Evolutionary conservation across 2,113 vertebrate genomes (phyloP).

Genomic region (Indicator indicator): DNA sequence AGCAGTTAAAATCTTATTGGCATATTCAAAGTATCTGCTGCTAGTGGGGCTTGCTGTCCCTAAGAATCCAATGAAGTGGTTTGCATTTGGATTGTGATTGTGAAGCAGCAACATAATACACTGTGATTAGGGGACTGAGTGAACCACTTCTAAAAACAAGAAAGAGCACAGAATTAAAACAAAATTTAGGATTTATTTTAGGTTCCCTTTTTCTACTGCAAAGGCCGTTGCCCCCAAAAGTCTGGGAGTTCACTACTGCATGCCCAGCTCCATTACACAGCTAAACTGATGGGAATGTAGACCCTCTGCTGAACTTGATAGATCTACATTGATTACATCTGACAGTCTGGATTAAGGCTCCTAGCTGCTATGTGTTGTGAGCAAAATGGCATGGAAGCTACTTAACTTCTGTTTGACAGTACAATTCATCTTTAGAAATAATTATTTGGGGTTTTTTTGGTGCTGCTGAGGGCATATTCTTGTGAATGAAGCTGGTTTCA

Average conservation of each 20-base stretch:
- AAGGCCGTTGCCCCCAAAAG: not conserved
- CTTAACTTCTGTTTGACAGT: not conserved
- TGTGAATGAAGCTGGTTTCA: not conserved
- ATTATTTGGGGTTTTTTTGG: not conserved
- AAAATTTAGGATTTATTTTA: not conserved
- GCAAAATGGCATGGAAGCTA: not conserved
- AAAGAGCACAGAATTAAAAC: not conserved
- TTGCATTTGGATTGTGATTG: slow-evolving; percentile 65
- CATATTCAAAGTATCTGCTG: slow-evolving; percentile 43
- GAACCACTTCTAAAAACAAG: slow-evolving; percentile 30
- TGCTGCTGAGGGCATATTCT: not conserved
- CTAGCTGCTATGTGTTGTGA: not conserved
- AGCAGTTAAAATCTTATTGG: slow-evolving; percentile 30
- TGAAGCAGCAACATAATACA: slow-evolving; percentile 58
- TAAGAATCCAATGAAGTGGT: slow-evolving; percentile 34
- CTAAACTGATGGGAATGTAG: not conserved
- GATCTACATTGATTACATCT: not conserved
- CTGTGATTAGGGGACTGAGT: slow-evolving; percentile 48
- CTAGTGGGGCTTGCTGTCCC: slow-evolving; percentile 37
- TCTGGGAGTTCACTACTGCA: not conserved
- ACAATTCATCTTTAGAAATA: not conserved
- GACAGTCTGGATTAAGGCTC: not conserved
- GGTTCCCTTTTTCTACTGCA: not conserved
- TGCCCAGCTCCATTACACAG: not conserved
- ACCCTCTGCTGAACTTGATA: not conserved